Conservation (phyloP, 1,140 invertebrate species). For the Adoxophyes honmai region DNA sequence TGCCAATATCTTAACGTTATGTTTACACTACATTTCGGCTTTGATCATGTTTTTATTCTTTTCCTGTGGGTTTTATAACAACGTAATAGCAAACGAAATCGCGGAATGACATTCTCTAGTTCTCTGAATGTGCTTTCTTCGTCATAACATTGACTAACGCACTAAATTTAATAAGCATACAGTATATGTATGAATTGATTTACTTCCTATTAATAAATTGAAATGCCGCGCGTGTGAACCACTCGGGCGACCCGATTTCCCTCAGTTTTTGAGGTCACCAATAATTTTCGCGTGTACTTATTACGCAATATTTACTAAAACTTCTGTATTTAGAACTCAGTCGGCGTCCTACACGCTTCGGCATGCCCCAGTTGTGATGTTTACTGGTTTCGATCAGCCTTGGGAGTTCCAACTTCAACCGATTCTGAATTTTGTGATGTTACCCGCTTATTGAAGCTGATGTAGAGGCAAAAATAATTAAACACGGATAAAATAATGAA, state of each 20-base stretch:
- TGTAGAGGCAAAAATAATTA: too few species aligned
- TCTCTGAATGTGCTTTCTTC: neutral
- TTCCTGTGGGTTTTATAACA: neutral
- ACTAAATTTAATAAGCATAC: neutral
- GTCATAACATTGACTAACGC: neutral
- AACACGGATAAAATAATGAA: too few species aligned
- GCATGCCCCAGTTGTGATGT: slow-evolving; percentile 41
- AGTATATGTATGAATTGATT: neutral
- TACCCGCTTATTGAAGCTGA: neutral
- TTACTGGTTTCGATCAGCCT: slow-evolving; percentile 48
- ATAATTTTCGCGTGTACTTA: slow-evolving; percentile 7
- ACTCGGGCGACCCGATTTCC: slow-evolving; percentile 4
- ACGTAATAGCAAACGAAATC: neutral
- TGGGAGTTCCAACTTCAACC: slow-evolving; percentile 28
- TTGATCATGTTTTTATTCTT: slow-evolving; percentile 9
- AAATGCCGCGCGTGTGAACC: neutral
- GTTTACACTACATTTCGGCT: slow-evolving; percentile 35
- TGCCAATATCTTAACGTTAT: slow-evolving; percentile 43
- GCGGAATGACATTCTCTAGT: neutral
- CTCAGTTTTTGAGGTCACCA: slow-evolving; percentile 3
- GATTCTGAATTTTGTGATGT: neutral
- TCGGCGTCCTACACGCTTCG: slow-evolving; percentile 40
- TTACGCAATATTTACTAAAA: slow-evolving; percentile 13
- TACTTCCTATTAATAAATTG: slow-evolving; percentile 9
- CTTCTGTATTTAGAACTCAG: slow-evolving; percentile 32